These are phyloP conservation scores for Spialia ferax DNA, from an alignment of 2,888 invertebrate species.

Conservation along the genomic window DNA sequence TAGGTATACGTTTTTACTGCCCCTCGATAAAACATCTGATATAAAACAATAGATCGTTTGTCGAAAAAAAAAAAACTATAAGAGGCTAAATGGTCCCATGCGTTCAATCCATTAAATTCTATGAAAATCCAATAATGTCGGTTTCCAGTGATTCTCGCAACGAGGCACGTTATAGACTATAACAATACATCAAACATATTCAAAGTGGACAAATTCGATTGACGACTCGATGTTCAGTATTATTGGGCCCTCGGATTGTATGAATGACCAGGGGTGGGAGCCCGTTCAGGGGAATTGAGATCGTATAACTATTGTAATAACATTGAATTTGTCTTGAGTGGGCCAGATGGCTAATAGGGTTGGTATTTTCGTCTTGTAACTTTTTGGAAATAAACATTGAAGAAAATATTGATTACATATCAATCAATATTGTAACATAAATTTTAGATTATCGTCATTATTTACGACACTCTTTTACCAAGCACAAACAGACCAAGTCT, in stretches of 20 bases:
- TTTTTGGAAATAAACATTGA: not conserved
- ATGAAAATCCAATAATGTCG: conserved; percentile 41
- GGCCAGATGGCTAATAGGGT: not conserved
- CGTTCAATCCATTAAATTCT: conserved; percentile 16
- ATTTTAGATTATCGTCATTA: no score
- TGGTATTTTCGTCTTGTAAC: not conserved
- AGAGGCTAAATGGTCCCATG: conserved; percentile 3
- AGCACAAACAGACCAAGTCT: no score
- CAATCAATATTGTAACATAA: no score
- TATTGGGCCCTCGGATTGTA: conserved; percentile 68
- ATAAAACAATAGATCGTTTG: conserved; percentile 2
- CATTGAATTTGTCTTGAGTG: not conserved
- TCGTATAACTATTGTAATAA: conserved; percentile 31
- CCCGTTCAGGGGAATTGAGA: conserved; percentile 33
- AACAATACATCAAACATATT: conserved; percentile 34
- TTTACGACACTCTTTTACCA: no score
- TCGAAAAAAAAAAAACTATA: not conserved
- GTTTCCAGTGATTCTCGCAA: conserved; percentile 18
- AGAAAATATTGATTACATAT: not conserved
- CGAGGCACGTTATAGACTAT: conserved; percentile 15
- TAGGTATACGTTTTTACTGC: no score
- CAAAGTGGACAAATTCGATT: conserved; percentile 61
- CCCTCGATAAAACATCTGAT: not conserved
- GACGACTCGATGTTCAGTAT: conserved; percentile 65
- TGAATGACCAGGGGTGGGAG: conserved; percentile 42